Base-by-base conservation (phyloP, 2,888 invertebrate genomes). In the Bimastos eiseni region DNA sequence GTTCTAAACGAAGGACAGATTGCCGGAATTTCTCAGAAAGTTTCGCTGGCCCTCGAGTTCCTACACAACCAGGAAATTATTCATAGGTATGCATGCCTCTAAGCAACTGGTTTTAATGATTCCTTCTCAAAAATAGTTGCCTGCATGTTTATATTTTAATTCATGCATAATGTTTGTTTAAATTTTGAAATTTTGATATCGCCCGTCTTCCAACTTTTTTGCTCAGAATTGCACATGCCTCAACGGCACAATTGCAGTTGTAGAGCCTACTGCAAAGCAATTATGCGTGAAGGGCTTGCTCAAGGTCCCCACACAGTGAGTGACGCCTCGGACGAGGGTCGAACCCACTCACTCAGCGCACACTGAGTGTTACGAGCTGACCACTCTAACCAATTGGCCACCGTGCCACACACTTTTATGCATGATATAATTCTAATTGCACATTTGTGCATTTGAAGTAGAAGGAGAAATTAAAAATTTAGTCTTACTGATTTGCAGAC, bases 1-100 rank as follows among this genome's bases (percentile, higher is more conserved):
- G 98, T 99, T 95, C 99, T 99, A 99, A 99, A 99, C 95, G 99
- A 99, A 96, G 99, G 99, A 0, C 99, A 99, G 96, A 99, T 99
- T 93, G 99, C 99, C 24, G 99, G 99, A 55, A 99, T 99, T 49
- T 98, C 98, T 95, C 96, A 99, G 94, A 55, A 83, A 11, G 91
- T 90, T 93, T 96, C 99, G 93, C 99, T 99, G 96, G 99, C 99
- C 89, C 96, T 99, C 93, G 98, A 99, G 95, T 99, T 99, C 96
- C 96, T 99, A 92, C 99, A 99, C 96, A 97, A 83, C 33, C 88
- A 89, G 49, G 90, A 91, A 49, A 89, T 91, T 90, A 95, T 95
- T 91, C 95, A 95, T 92, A 93, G 99, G 92, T 99, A 4, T 98
- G n/a, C 70, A 8, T 11, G 1, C 70, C n/a, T 70, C 24, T n/a